Base-by-base conservation (phyloP, 2,888 invertebrate species). In the Campoplex capitator region DNA sequence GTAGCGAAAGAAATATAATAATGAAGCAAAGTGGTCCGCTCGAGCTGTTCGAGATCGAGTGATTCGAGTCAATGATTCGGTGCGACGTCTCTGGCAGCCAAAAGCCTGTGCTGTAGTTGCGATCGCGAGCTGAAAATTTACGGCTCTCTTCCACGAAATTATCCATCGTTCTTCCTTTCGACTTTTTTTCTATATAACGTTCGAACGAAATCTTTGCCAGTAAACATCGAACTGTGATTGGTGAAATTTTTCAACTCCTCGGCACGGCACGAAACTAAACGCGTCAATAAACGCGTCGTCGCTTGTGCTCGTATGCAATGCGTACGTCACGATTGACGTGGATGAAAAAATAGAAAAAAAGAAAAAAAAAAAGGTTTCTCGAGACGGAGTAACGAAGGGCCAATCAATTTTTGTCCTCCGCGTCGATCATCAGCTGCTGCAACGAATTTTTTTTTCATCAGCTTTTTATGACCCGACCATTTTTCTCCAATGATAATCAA, bases 1-100 rank as follows among this genome's bases (percentile, higher is more conserved):
- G 32, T 32, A 32, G 28, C 28, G 18, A 6, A 62, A 16, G 13
- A 28, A 62, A 32, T 16, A 32, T 16, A 32, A 32, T 62, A 16
- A 32, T 6, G 32, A 62, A 62, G 32, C 6, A 56, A 32, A n/a
- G 35, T 65, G 6, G 28, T 42, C 16, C 18, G 28, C 3, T 38
- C 13, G 65, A 28, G 62, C 35, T 65, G 65, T n/a, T 38, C 58
- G 65, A 23, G 70, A 62, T 81, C 76, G 65, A 85, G 85, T 81
- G 85, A 85, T 85, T 71, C 51, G 35, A 85, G 76, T 85, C 85
- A 85, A 85, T 81, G 79, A 81, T 81, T 81, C 76, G 81, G 71
- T 70, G 71, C 80, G 80, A 65, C 84, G 62, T 9, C 32, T 38
- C 48, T 38, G 58, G 13, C 38, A 13, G 23, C 23, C 23, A 23